phyloP scores from a whole-genome alignment of 1,140 invertebrate species.

The Drosophila orosa region DNA sequence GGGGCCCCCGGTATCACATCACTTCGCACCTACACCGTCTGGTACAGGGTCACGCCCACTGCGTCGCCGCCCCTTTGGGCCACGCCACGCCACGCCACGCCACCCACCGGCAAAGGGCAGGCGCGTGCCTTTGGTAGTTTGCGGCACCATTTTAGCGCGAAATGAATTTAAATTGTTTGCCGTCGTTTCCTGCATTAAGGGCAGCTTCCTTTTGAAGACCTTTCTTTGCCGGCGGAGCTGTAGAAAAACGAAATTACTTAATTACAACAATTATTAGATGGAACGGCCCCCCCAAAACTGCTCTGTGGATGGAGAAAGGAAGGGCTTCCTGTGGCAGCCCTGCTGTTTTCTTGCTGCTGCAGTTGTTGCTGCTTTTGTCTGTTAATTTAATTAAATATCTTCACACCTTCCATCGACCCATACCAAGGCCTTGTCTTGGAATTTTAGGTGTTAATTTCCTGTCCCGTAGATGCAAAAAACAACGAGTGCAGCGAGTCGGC shows the following conservation, averaged over 20 bases:
- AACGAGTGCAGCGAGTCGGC: slow-evolving; percentile 43
- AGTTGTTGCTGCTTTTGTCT: slow-evolving; percentile 58
- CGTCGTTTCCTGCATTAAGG: slow-evolving; percentile 73
- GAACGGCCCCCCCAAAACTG: slow-evolving; percentile 51
- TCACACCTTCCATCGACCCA: slow-evolving; percentile 76
- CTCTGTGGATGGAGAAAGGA: slow-evolving; percentile 14
- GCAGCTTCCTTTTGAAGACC: slow-evolving; percentile 58
- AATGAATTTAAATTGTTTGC: slow-evolving; percentile 83
- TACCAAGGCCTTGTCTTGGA: slow-evolving; percentile 33
- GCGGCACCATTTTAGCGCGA: slow-evolving; percentile 76
- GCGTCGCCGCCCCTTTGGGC: slow-evolving; percentile 3
- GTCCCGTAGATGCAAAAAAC: slow-evolving; percentile 51
- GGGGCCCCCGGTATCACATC: slow-evolving; percentile 47
- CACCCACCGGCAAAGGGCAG: slow-evolving; percentile 5
- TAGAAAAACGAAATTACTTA: slow-evolving; percentile 74
- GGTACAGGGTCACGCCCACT: slow-evolving; percentile 20
- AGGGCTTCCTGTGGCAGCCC: slow-evolving; percentile 36
- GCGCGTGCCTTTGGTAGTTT: slow-evolving; percentile 71
- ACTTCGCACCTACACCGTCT: slow-evolving; percentile 63
- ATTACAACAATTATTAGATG: slow-evolving; percentile 82
- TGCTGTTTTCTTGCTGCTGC: slow-evolving; percentile 13
- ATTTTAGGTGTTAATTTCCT: slow-evolving; percentile 78
- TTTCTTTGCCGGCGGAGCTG: slow-evolving; percentile 18
- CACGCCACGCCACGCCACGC: not conserved
- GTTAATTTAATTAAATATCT: slow-evolving; percentile 84